Evolutionary conservation across 2,797 vertebrate species (phyloP).

Genomic region (Craterocephalus amniculus): DNA sequence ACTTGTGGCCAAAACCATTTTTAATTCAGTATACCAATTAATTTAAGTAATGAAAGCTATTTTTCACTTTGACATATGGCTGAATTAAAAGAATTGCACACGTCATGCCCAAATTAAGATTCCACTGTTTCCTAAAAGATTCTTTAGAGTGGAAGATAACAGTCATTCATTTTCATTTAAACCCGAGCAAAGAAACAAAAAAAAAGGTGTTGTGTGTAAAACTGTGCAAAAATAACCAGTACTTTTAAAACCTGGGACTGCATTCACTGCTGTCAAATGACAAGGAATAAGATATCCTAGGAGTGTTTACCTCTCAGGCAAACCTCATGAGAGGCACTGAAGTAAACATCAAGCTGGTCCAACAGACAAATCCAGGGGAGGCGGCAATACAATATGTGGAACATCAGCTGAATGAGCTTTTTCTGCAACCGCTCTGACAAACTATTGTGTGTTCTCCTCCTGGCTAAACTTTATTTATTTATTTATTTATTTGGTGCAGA

Average conservation of each 20-base stretch:
- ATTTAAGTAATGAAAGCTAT: slow-evolving; percentile 38
- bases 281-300: slow-evolving; percentile 47
- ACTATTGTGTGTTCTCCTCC: slow-evolving; percentile 31
- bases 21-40: slow-evolving; percentile 43
- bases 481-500: slow-evolving; percentile 10
- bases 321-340: slow-evolving; percentile 40
- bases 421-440: slow-evolving; percentile 40
- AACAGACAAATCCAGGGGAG: slow-evolving; percentile 36
- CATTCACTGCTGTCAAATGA: slow-evolving; percentile 55
- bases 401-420: slow-evolving; percentile 59
- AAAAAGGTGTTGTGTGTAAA: slow-evolving; percentile 28
- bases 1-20: slow-evolving; percentile 8
- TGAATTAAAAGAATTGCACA: slow-evolving; percentile 50
- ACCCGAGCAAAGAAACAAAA: background rate
- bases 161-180: slow-evolving; percentile 64
- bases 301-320: slow-evolving; percentile 38
- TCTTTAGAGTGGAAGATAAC: slow-evolving; percentile 54
- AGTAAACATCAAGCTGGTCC: slow-evolving; percentile 54
- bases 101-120: slow-evolving; percentile 42
- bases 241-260: slow-evolving; percentile 16
- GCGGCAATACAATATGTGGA: slow-evolving; percentile 16
- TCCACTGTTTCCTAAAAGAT: slow-evolving; percentile 42
- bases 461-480: slow-evolving; percentile 19
- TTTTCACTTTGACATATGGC: slow-evolving; percentile 57
- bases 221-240: slow-evolving; percentile 13